These are phyloP conservation scores for Triplophysa tibetana DNA, from an alignment of 2,113 vertebrate genomes.

Conservation along the genomic window DNA sequence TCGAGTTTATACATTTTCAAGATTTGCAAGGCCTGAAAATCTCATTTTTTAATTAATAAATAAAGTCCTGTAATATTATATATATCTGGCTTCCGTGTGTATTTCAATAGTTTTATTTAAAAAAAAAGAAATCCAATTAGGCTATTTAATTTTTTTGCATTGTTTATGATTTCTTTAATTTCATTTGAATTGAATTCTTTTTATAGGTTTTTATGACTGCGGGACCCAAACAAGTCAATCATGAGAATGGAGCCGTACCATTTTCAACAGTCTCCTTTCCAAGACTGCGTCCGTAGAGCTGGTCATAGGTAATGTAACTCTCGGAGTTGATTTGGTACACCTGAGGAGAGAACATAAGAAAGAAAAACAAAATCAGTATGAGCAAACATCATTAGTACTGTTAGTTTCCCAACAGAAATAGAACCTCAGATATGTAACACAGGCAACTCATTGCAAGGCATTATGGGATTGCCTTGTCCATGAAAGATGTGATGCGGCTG, in stretches of 20 bases:
- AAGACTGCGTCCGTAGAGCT: constrained; percentile 89
- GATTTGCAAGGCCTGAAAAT: too few species aligned
- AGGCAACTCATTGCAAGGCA: too few species aligned
- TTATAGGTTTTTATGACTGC: not conserved
- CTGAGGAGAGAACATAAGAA: constrained; percentile 65
- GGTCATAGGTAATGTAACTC: constrained; percentile 85
- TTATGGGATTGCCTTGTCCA: too few species aligned
- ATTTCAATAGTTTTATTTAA: too few species aligned
- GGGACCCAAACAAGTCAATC: not conserved
- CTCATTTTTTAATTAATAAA: too few species aligned
- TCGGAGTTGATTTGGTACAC: constrained; percentile 86
- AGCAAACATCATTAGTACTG: constrained; percentile 66
- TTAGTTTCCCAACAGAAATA: not conserved
- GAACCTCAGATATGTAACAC: not conserved
- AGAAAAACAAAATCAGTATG: constrained; percentile 46
- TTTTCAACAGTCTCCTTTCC: constrained; percentile 91
- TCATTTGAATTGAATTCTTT: not conserved
- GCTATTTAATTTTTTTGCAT: too few species aligned
- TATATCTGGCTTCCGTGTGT: too few species aligned
- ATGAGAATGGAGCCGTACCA: constrained; percentile 66
- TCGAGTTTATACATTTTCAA: too few species aligned
- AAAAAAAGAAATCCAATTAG: too few species aligned
- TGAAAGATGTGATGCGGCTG: too few species aligned
- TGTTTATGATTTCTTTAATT: too few species aligned
- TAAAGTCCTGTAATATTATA: too few species aligned